Percentiles rank a stretch among this genome's conserved stretches.
Conservation (phyloP, 2,113 vertebrate species). For the Pandion haliaetus region DNA sequence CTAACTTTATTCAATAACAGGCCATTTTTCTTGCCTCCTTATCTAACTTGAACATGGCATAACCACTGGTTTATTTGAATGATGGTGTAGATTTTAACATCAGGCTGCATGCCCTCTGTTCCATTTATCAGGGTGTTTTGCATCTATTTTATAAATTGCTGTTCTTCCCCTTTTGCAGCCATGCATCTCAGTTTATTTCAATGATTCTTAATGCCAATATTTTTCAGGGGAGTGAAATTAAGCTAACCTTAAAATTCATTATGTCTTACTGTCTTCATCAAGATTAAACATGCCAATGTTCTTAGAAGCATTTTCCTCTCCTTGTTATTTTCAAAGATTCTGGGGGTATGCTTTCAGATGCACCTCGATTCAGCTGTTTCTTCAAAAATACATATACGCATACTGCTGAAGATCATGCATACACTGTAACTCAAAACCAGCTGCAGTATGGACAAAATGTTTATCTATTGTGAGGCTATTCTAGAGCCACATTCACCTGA, state of each 20-base stretch:
- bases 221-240: neutral
- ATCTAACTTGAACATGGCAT: neutral
- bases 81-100: neutral
- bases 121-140: neutral
- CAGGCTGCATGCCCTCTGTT: neutral
- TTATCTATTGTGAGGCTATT: neutral
- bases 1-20: neutral
- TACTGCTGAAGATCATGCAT: neutral
- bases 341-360: neutral
- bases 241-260: neutral
- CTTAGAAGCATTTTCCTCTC: neutral
- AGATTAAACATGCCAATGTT: neutral
- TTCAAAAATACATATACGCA: neutral
- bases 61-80: neutral
- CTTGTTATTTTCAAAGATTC: neutral
- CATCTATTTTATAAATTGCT: neutral
- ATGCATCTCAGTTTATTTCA: neutral
- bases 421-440: neutral
- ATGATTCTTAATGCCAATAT: neutral
- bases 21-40: neutral
- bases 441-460: neutral
- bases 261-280: neutral
- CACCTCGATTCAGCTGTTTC: neutral
- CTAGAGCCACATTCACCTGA: neutral
- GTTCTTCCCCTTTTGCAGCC: neutral